Conservation (phyloP, 2,113 vertebrate genomes). For the Plectropomus leopardus region DNA sequence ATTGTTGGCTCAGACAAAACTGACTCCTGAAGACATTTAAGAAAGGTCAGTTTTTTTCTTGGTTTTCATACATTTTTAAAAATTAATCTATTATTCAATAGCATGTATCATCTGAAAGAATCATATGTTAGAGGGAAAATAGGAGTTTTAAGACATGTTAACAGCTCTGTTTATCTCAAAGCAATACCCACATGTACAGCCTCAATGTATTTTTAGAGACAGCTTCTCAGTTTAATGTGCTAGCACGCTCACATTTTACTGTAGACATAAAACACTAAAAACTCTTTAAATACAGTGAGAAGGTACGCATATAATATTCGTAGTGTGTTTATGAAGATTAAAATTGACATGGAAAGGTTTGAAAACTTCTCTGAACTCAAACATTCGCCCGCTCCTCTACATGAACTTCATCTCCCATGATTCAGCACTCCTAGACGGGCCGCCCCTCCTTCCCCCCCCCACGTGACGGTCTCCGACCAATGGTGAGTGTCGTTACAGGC, state of each 20-base stretch:
- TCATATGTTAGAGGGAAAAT: no score
- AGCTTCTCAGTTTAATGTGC: no score
- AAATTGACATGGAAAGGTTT: background rate
- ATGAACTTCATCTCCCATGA: conserved; percentile 70
- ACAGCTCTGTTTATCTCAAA: no score
- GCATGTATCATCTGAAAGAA: no score
- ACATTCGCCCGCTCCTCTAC: fast-evolving
- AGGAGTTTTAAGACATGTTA: no score
- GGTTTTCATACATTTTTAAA: background rate
- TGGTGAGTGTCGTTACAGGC: conserved; percentile 81
- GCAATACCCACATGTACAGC: no score
- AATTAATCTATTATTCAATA: no score
- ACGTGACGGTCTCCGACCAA: conserved; percentile 74
- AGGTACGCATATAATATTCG: no score
- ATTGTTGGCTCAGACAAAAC: background rate
- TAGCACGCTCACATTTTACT: no score
- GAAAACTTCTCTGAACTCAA: background rate
- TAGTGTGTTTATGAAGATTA: background rate
- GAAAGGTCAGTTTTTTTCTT: background rate
- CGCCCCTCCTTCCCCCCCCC: background rate
- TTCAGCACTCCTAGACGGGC: background rate
- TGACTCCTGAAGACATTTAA: background rate
- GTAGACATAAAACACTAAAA: no score
- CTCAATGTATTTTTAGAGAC: no score
- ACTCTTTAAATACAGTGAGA: no score